These are phyloP conservation scores for Carposina sasakii DNA, from an alignment of 1,140 invertebrate species.

Conservation along the genomic window DNA sequence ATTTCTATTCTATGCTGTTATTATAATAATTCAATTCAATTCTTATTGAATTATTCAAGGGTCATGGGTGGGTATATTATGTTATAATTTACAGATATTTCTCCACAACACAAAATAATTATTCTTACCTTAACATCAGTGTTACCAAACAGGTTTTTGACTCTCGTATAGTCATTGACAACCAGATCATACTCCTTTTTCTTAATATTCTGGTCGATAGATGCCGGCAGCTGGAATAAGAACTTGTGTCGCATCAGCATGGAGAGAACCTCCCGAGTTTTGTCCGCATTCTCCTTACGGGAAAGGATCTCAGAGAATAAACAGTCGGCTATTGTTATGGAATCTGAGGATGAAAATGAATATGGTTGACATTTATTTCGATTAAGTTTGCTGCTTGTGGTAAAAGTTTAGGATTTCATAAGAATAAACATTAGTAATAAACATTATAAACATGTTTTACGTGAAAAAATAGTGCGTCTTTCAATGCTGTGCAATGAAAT, in stretches of 20 bases:
- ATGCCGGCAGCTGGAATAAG: slow-evolving; percentile 95
- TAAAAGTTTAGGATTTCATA: too few relatives aligned
- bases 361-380: too few relatives aligned
- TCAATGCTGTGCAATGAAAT: too few relatives aligned
- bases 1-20: too few relatives aligned
- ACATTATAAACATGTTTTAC: slow-evolving; percentile 2
- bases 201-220: slow-evolving; percentile 94
- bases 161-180: slow-evolving; percentile 97
- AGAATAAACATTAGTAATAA: too few relatives aligned
- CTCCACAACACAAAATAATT: neutral
- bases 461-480: slow-evolving; percentile 10
- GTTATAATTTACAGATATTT: neutral
- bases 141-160: slow-evolving; percentile 96
- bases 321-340: slow-evolving; percentile 92
- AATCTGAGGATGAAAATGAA: slow-evolving; percentile 77
- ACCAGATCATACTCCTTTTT: slow-evolving; percentile 97
- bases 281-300: slow-evolving; percentile 95
- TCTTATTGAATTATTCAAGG: too few relatives aligned
- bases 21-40: too few relatives aligned
- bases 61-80: too few relatives aligned
- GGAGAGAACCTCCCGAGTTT: slow-evolving; percentile 94
- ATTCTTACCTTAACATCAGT: slow-evolving; percentile 86
- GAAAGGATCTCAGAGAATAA: slow-evolving; percentile 95
- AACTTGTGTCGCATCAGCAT: slow-evolving; percentile 91
- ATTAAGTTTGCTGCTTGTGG: too few relatives aligned